Evolutionary conservation across 2,797 vertebrate species (phyloP).

Genomic region (Chelmon rostratus): DNA sequence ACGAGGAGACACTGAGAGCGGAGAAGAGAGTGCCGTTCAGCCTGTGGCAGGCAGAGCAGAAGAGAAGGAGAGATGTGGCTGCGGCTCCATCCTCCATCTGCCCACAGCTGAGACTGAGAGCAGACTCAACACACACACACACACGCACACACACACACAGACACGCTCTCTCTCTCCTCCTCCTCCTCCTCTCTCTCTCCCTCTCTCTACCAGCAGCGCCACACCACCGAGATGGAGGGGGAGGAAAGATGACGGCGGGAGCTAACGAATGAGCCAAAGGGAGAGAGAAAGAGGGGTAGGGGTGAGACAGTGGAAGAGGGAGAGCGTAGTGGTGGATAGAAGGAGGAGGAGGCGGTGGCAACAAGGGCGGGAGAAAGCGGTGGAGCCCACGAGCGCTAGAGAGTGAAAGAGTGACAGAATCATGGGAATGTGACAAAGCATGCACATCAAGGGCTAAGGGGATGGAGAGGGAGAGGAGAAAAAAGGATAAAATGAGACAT

Average conservation of each 20-base stretch:
- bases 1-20: slow-evolving; percentile 82
- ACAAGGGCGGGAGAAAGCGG: slow-evolving; percentile 64
- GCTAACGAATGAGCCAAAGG: slow-evolving; percentile 75
- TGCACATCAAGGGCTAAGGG: slow-evolving; percentile 65
- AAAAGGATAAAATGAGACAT: slow-evolving; percentile 45
- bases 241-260: slow-evolving; percentile 73
- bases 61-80: slow-evolving; percentile 88
- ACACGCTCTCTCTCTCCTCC: slow-evolving; percentile 18
- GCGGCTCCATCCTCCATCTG: slow-evolving; percentile 93
- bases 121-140: slow-evolving; percentile 88
- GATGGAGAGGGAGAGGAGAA: slow-evolving; percentile 5
- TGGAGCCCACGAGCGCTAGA: slow-evolving; percentile 52
- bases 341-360: slow-evolving; percentile 49
- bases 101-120: slow-evolving; percentile 95
- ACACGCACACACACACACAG: slow-evolving; percentile 21
- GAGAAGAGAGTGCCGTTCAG: slow-evolving; percentile 90
- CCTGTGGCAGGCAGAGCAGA: slow-evolving; percentile 90
- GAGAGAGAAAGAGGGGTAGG: slow-evolving; percentile 62
- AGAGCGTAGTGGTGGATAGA: slow-evolving; percentile 49
- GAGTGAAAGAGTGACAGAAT: slow-evolving; percentile 73
- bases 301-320: slow-evolving; percentile 66
- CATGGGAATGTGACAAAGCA: slow-evolving; percentile 78
- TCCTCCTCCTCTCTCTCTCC: slow-evolving; percentile 28
- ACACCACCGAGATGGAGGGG: slow-evolving; percentile 81
- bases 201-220: slow-evolving; percentile 81